phyloP scores from a whole-genome alignment of 2,113 vertebrate genomes.

The Takifugu flavidus region DNA sequence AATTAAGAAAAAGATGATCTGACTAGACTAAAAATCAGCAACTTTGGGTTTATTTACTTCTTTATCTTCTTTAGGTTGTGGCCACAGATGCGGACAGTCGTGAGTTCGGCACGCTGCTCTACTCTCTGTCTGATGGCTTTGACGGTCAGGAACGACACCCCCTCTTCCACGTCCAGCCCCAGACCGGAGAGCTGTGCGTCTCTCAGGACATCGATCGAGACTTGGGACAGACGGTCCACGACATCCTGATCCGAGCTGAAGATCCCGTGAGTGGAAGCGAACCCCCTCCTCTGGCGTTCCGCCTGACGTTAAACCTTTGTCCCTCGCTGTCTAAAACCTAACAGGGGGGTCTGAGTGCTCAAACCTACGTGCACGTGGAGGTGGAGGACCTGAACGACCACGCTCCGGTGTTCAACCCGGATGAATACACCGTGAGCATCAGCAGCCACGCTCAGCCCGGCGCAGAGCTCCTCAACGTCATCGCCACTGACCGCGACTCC shows the following conservation, averaged over 20 bases:
- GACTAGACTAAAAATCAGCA: neutral
- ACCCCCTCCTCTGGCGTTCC: neutral
- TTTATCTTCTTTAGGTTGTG: constrained; percentile 73
- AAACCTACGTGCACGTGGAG: constrained; percentile 87
- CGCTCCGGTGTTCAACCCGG: constrained; percentile 82
- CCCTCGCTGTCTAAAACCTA: neutral
- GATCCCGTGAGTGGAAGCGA: constrained; percentile 81
- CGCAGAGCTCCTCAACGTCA: constrained; percentile 80
- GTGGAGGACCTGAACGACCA: constrained; percentile 92
- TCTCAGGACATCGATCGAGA: constrained; percentile 87
- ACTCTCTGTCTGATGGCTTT: constrained; percentile 82
- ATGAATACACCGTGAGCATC: constrained; percentile 79
- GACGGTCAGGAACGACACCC: constrained; percentile 76
- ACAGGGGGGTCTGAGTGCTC: constrained; percentile 88
- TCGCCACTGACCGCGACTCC: constrained; percentile 85
- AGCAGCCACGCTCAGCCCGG: constrained; percentile 82
- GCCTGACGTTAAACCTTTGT: neutral
- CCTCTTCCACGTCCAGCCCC: constrained; percentile 79
- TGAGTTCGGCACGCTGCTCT: constrained; percentile 79
- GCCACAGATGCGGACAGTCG: constrained; percentile 84
- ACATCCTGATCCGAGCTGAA: constrained; percentile 86
- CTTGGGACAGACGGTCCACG: constrained; percentile 73
- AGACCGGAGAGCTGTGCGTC: constrained; percentile 82
- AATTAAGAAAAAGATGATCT: neutral
- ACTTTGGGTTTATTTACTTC: no score